Percentiles rank a stretch among this genome's conserved stretches.
Evolutionary conservation across 2,888 invertebrate genomes (phyloP).

Genomic region (Drosophila acutilabella): DNA sequence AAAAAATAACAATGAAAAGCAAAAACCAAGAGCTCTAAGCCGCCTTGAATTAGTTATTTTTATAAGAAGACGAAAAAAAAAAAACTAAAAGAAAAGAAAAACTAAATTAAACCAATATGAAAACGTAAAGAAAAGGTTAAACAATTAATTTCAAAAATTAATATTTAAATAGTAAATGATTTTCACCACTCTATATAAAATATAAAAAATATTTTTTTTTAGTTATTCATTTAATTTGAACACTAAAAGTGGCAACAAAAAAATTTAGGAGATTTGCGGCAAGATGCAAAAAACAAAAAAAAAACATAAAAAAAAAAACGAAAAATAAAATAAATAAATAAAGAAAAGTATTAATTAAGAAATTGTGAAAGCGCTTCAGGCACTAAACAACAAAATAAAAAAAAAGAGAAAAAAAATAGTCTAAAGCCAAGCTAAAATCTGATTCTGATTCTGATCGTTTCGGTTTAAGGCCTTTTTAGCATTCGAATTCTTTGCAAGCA

Average conservation of each 20-base stretch:
- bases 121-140: constrained; percentile 41
- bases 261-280: constrained; percentile 35
- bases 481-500: constrained; percentile 63
- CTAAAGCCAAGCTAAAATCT: constrained; percentile 65
- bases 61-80: constrained; percentile 64
- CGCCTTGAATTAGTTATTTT: constrained; percentile 80
- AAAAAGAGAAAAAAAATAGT: constrained; percentile 46
- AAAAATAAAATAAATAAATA: constrained; percentile 43
- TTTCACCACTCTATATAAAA: constrained; percentile 39
- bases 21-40: constrained; percentile 79
- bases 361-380: constrained; percentile 65
- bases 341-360: constrained; percentile 46
- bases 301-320: constrained; percentile 30
- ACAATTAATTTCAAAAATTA: constrained; percentile 64
- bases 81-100: constrained; percentile 20
- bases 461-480: constrained; percentile 38
- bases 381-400: constrained; percentile 54
- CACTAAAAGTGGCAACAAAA: constrained; percentile 66
- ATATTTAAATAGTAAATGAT: constrained; percentile 57
- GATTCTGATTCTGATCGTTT: constrained; percentile 13
- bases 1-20: constrained; percentile 41
- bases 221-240: constrained; percentile 46
- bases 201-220: constrained; percentile 16
- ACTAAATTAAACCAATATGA: constrained; percentile 8
- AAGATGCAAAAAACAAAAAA: constrained; percentile 40